Evolutionary conservation across 2,113 vertebrate species (phyloP).

Genomic region (Bettongia penicillata): DNA sequence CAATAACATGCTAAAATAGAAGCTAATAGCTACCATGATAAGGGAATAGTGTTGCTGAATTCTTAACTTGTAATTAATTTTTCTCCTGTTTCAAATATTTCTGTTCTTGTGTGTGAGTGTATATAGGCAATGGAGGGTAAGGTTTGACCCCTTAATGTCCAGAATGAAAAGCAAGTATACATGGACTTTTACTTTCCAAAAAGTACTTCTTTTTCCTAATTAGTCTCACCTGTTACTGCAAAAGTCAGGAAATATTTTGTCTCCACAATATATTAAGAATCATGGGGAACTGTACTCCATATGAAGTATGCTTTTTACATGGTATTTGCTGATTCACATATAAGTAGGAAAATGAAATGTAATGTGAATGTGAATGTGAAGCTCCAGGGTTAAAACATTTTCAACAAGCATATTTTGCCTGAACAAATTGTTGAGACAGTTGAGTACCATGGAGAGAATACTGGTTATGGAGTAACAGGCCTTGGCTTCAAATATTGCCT

Average conservation of each 20-base stretch:
- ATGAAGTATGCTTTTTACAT: slow-evolving; percentile 47
- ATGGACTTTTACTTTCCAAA: slow-evolving; percentile 41
- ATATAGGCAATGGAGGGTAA: not conserved
- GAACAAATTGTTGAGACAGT: not conserved
- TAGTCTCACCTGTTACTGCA: not conserved
- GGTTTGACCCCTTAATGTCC: slow-evolving; percentile 43
- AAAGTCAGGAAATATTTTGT: slow-evolving; percentile 60
- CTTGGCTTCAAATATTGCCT: not conserved
- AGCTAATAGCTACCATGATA: slow-evolving; percentile 67
- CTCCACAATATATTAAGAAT: slow-evolving; percentile 29
- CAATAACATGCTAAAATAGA: slow-evolving; percentile 59
- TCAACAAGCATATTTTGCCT: not conserved
- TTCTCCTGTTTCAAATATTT: slow-evolving; percentile 57
- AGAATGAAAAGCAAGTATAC: slow-evolving; percentile 45
- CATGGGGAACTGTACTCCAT: slow-evolving; percentile 5
- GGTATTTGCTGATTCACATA: slow-evolving; percentile 18
- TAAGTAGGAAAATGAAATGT: slow-evolving; percentile 32
- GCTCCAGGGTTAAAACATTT: not conserved
- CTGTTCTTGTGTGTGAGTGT: slow-evolving; percentile 33
- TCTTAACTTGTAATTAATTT: slow-evolving; percentile 67
- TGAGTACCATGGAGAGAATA: not conserved
- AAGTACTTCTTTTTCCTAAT: slow-evolving; percentile 68
- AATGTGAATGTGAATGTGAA: not conserved
- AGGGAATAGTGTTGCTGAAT: slow-evolving; percentile 61
- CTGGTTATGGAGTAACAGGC: not conserved